These are phyloP conservation scores for Bubalus kerabau DNA, from an alignment of 2,113 vertebrate genomes.

Conservation along the genomic window DNA sequence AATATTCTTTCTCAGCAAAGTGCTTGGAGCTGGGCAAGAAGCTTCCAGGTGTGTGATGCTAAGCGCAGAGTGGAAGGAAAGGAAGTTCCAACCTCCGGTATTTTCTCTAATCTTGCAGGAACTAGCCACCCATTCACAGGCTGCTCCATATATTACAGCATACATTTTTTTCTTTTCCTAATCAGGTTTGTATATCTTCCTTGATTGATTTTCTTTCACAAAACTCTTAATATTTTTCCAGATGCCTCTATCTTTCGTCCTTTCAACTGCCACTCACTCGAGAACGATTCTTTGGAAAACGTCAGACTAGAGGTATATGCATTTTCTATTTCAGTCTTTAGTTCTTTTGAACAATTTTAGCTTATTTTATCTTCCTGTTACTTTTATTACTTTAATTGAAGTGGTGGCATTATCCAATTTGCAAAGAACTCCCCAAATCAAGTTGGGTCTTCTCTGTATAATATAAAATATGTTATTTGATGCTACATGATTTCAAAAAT, in stretches of 20 bases:
- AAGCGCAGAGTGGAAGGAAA: constrained; percentile 50
- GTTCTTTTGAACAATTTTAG: neutral
- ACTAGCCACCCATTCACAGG: constrained; percentile 60
- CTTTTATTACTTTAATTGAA: neutral
- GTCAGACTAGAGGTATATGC: neutral
- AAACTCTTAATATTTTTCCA: constrained; percentile 74
- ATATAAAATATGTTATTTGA: constrained; percentile 12
- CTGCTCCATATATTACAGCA: constrained; percentile 47
- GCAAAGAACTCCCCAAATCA: neutral
- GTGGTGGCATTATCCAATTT: neutral
- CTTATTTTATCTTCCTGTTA: neutral
- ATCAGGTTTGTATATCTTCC: constrained; percentile 71
- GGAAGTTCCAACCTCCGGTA: constrained; percentile 64
- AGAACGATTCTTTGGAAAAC: neutral
- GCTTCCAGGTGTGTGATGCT: constrained; percentile 70
- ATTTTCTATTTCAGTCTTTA: neutral
- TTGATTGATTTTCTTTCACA: constrained; percentile 71
- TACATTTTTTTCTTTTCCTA: constrained; percentile 51
- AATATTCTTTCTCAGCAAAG: constrained; percentile 75
- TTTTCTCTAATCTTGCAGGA: constrained; percentile 76
- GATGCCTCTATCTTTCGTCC: constrained; percentile 58
- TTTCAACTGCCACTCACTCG: neutral
- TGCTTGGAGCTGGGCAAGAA: constrained; percentile 66
- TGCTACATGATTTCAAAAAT: neutral
- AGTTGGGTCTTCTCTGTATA: neutral